A percentile compares a stretch with the other conserved stretches of the same genome.
phyloP scores from a whole-genome alignment of 37 sponge, comb jelly and placozoan genomes.

The Oscarella lobularis region DNA sequence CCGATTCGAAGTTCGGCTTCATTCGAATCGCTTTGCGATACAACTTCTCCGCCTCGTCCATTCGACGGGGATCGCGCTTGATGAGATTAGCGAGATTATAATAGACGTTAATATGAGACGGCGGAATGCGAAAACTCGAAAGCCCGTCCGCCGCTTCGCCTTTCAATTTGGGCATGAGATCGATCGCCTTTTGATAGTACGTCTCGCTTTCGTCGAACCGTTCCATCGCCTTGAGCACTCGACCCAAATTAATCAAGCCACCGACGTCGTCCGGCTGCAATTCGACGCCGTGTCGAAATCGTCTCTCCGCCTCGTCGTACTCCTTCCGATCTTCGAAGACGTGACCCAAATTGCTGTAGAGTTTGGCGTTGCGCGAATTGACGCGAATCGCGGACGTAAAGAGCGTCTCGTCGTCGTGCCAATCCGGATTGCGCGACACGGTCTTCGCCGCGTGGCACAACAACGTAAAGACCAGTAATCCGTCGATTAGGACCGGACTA shows the following conservation, averaged over 20 bases:
- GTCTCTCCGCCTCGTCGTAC: conserved; percentile 35
- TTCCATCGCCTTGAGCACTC: conserved; percentile 46
- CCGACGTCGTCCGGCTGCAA: conserved; percentile 77
- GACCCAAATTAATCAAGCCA: conserved; percentile 59
- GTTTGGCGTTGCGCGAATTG: conserved; percentile 56
- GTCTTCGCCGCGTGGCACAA: background rate
- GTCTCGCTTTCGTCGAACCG: conserved; percentile 38
- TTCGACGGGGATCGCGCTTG: conserved; percentile 17
- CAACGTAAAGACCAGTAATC: background rate
- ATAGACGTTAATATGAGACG: conserved; percentile 66
- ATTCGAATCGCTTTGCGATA: conserved; percentile 49
- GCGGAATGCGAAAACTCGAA: conserved; percentile 55
- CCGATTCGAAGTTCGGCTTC: conserved; percentile 24
- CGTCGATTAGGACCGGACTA: background rate
- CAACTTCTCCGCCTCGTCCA: conserved; percentile 50
- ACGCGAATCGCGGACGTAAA: conserved; percentile 49
- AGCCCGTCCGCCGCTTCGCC: conserved; percentile 32
- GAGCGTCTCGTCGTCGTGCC: conserved; percentile 33
- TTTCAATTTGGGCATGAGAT: conserved; percentile 44
- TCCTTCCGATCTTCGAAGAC: conserved; percentile 35
- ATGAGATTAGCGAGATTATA: conserved; percentile 76
- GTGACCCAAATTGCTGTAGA: conserved; percentile 75
- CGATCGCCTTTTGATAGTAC: conserved; percentile 40
- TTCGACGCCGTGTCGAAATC: conserved; percentile 38
- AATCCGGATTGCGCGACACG: background rate